Conservation (phyloP, 2,797 vertebrate genomes). For the Cygnus olor region DNA sequence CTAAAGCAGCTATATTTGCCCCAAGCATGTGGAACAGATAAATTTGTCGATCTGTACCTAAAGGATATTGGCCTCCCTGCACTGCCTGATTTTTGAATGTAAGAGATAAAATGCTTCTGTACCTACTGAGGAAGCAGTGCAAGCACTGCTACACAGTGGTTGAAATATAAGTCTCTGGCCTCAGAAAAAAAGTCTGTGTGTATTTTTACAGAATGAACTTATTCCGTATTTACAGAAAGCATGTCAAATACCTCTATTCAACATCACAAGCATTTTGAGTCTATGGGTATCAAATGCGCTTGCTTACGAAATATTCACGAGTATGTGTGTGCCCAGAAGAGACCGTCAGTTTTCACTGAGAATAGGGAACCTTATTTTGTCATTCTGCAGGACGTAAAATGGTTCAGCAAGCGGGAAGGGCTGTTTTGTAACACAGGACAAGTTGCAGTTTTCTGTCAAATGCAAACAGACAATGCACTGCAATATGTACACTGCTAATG, state of each 20-base stretch:
- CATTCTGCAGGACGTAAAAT: background rate
- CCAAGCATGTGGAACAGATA: constrained; percentile 17
- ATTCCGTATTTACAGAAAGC: background rate
- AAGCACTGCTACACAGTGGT: background rate
- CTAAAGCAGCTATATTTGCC: constrained; percentile 15
- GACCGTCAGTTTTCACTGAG: background rate
- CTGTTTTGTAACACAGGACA: background rate
- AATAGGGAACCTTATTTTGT: background rate
- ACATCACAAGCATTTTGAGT: background rate
- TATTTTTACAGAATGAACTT: constrained; percentile 16
- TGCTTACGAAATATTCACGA: constrained; percentile 9
- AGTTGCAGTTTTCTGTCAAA: background rate
- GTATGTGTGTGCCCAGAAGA: background rate
- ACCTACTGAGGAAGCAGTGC: background rate
- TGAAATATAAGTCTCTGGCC: background rate
- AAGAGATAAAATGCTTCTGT: background rate
- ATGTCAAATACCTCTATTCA: background rate
- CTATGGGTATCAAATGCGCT: background rate
- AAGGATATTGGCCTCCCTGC: background rate
- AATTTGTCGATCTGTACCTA: background rate
- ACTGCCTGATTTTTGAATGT: background rate
- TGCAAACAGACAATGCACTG: background rate
- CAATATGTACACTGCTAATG: accelerated
- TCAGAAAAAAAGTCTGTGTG: background rate
- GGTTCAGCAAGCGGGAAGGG: background rate